These are phyloP conservation scores for Gymnothorax javanicus DNA, from an alignment of 2,797 vertebrate genomes.

Conservation along the genomic window DNA sequence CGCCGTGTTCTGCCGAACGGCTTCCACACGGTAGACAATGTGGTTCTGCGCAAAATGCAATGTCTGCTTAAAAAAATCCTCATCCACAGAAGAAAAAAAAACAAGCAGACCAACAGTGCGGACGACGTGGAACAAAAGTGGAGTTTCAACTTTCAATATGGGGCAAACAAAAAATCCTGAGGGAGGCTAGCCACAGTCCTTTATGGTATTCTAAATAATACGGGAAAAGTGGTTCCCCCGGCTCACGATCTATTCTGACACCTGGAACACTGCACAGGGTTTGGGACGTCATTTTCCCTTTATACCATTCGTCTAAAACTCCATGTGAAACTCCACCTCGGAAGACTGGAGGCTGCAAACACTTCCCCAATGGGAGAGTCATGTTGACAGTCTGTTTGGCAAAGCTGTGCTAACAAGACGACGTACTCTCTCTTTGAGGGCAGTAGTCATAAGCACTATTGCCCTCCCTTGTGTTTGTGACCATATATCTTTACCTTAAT, in stretches of 20 bases:
- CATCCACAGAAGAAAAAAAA: background rate
- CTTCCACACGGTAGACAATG: background rate
- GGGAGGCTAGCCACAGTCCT: background rate
- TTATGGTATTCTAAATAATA: background rate
- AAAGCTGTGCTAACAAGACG: background rate
- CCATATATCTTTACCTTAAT: background rate
- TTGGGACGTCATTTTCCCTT: background rate
- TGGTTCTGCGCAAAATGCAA: background rate
- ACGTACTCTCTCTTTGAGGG: background rate
- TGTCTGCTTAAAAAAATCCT: background rate
- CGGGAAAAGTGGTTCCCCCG: background rate
- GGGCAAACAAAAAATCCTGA: background rate
- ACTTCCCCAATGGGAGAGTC: background rate
- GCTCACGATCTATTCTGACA: conserved; percentile 3
- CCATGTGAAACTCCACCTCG: background rate
- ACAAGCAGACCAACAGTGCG: background rate
- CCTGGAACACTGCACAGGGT: background rate
- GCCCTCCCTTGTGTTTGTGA: background rate
- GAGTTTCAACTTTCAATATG: background rate
- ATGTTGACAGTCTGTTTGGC: background rate
- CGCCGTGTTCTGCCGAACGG: background rate
- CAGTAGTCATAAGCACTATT: background rate
- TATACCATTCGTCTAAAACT: background rate
- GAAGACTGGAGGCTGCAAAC: background rate
- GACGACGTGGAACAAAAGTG: background rate